phyloP scores from a whole-genome alignment of 1,140 invertebrate genomes.

The Druon quercuslanigerum region DNA sequence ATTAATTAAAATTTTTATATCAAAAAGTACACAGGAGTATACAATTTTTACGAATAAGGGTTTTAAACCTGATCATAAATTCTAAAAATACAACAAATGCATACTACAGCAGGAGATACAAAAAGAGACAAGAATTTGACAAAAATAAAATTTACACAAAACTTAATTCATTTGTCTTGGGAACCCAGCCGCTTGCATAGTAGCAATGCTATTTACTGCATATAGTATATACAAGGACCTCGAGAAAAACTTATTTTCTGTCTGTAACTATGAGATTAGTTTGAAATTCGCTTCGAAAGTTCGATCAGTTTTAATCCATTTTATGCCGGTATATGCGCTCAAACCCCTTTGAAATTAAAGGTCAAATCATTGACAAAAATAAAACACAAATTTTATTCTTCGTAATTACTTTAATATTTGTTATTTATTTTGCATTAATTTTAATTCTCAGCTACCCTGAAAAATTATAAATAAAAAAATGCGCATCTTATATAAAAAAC shows the following conservation, averaged over 20 bases:
- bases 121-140: neutral
- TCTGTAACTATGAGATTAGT: slow-evolving; percentile 25
- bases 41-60: neutral
- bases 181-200: neutral
- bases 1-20: too few species aligned
- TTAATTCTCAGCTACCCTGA: too few species aligned
- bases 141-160: neutral
- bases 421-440: too few species aligned
- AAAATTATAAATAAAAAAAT: too few species aligned
- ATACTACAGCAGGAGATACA: neutral
- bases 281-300: slow-evolving; percentile 49
- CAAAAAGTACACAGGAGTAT: neutral
- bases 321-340: neutral
- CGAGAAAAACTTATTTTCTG: slow-evolving; percentile 24
- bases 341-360: too few species aligned
- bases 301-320: slow-evolving; percentile 51
- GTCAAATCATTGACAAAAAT: too few species aligned
- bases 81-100: neutral
- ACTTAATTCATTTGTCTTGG: neutral
- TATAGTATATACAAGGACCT: neutral
- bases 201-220: neutral
- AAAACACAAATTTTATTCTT: too few species aligned
- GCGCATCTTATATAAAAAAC: too few species aligned
- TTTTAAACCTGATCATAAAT: neutral
- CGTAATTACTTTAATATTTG: too few species aligned